Evolutionary conservation across 2,113 vertebrate species (phyloP), one percentile per base, ranked within the genome.

Genomic region (Cryptoleucopteryx plumbea): DNA sequence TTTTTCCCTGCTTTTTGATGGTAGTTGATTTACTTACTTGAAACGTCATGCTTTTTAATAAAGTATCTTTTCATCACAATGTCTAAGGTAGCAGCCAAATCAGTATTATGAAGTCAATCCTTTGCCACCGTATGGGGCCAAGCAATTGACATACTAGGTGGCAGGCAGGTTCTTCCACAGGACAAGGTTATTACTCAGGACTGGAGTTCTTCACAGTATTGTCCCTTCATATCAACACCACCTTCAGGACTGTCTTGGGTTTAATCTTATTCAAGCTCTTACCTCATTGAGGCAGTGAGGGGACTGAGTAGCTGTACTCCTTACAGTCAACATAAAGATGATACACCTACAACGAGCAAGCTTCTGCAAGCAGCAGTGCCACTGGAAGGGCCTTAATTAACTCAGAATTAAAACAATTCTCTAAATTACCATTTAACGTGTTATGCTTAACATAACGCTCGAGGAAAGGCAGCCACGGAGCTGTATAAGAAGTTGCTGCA

Each of bases 371-470:
- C 47, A 89, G 5, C 42, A 61, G 16, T 32, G 27, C 36, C 42
- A 65, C 34, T 82, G 63, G 13, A 87, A 45, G 19, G 25, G 4
- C 12, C 19, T 52, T 67, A 67, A 67, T 74, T 73, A 58, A 59
- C 27, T 67, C 58, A 68, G n/a, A 86, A 62, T 61, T 20, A 56
- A 93, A 62, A 16, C 6, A 89, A 12, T 45, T 45, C 15, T 81
- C 45, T 61, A 74, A 80, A 66, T 86, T 55, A 26, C 71, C 17
- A 56, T 81, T 72, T 85, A 80, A 65, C 9, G 8, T 15, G 12
- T 36, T 47, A 17, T n/a, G 26, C 12, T 81, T 61, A 82, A 47
- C 0, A 0, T 52, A 55, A 61, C 4, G 0, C 23, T 82, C 0
- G 0, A 94, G 29, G 58, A 74, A 90, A 79, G 27, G 40, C 65